Evolutionary conservation across 1,140 invertebrate genomes (phyloP), one percentile per base, ranked within the genome.

Genomic region (Eueides isabella): DNA sequence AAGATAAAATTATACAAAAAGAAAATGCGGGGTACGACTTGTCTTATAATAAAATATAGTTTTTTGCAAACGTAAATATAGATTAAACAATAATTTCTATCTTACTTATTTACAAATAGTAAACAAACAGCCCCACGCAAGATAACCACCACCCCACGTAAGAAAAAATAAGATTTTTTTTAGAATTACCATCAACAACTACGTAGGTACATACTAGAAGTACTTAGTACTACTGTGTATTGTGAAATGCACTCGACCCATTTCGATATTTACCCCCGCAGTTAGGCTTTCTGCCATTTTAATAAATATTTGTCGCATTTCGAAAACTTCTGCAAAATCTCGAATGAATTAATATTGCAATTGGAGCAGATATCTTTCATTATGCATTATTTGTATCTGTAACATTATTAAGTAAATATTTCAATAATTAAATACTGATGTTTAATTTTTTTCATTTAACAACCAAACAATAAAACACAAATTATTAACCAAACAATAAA

Each of bases 161-260:
- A n/a, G 14, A 14, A 33, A 26, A 29, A 66, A 66, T 35, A 33
- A 69, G 23, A 61, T 26, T 44, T 11, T 33, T 68, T 31, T 68
- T 61, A 68, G 30, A 55, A 61, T 68, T 61, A 68, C 55, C 61
- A 61, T 68, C 67, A 26, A 61, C 48, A 35, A 55, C 33, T 48
- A 48, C 41, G 62, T 28, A 11, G 16, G n/a, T n/a, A n/a, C n/a
- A n/a, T n/a, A n/a, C n/a, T 55, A 55, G 48, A 55, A 55, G 48
- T 12, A 26, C 48, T 55, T 55, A 55, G 48, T 55, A 26, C 0
- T 28, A 72, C 63, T 65, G 70, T 44, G 70, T 55, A 55, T 71
- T 65, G 30, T 65, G 28, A 72, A 65, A 55, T 66, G 63, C 70
- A 55, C 62, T 65, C 63, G 70, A 72, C 70, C 70, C 23, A 66